A percentile compares a stretch with the other conserved stretches of the same genome.
phyloP scores from a whole-genome alignment of 2,797 vertebrate species.

The Eleutherodactylus coqui region DNA sequence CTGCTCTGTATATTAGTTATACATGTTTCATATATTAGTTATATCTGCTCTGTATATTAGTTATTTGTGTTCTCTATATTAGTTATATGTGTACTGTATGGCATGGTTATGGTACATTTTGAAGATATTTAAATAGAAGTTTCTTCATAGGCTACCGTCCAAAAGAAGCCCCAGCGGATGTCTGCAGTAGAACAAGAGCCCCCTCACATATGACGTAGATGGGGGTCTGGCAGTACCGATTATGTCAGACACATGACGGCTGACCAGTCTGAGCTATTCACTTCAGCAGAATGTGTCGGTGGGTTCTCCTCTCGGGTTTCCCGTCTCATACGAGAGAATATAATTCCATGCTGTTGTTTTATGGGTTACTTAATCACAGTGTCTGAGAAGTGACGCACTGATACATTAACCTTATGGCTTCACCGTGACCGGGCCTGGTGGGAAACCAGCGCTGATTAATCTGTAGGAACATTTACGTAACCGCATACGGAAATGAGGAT shows the following conservation, averaged over 20 bases:
- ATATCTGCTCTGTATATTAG: too few relatives aligned
- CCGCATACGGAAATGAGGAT: not conserved
- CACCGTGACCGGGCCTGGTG: conserved; percentile 15
- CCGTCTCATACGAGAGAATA: conserved; percentile 26
- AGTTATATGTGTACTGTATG: not conserved
- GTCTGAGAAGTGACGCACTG: conserved; percentile 23
- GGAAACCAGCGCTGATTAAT: not conserved
- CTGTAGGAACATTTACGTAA: not conserved
- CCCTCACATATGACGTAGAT: not conserved
- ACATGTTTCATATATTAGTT: not conserved
- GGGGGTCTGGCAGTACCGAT: not conserved
- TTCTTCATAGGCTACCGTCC: too few relatives aligned
- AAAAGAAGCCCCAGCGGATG: too few relatives aligned
- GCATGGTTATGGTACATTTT: not conserved
- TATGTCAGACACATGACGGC: not conserved
- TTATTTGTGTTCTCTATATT: not conserved
- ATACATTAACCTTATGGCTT: conserved; percentile 38
- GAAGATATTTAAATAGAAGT: not conserved
- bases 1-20: not conserved
- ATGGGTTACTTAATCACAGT: conserved; percentile 33
- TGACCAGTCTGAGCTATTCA: not conserved
- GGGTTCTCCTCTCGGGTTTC: not conserved
- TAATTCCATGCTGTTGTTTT: conserved; percentile 51
- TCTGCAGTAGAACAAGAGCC: not conserved
- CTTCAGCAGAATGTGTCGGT: not conserved